A percentile compares a stretch with the other conserved stretches of the same genome.
Evolutionary conservation across 2,888 invertebrate species (phyloP).

Genomic region (Folsomia manolachei): DNA sequence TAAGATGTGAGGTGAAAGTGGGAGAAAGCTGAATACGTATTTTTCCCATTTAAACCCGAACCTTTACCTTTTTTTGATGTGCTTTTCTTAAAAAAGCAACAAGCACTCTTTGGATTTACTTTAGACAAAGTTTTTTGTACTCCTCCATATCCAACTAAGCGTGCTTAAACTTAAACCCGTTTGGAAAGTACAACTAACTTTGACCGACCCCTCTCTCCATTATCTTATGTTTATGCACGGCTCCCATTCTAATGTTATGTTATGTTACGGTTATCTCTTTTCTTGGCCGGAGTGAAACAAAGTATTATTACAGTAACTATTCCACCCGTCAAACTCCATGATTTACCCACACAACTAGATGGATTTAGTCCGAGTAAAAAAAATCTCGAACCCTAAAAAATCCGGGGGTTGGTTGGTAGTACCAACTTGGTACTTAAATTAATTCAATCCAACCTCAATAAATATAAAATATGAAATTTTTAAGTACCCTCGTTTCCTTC

Average conservation of each 20-base stretch:
- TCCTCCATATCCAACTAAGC: neutral
- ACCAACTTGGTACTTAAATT: neutral
- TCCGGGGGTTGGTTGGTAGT: no score
- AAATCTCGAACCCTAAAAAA: no score
- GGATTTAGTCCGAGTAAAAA: no score
- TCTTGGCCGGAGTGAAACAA: neutral
- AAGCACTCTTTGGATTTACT: neutral
- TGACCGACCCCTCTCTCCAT: neutral
- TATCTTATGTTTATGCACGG: no score
- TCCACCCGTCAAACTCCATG: neutral
- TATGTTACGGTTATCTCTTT: neutral
- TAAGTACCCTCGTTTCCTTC: neutral
- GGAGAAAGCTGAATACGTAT: no score
- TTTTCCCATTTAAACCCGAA: no score
- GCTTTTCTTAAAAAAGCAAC: no score
- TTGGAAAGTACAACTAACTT: no score
- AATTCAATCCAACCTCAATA: neutral
- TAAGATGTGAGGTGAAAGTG: no score
- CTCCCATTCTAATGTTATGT: neutral
- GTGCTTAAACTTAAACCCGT: neutral
- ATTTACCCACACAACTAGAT: neutral
- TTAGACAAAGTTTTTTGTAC: neutral
- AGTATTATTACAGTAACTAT: neutral
- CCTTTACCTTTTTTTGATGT: no score
- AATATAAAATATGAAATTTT: neutral